phyloP scores from a whole-genome alignment of 2,888 invertebrate species.

The Amitus sp. region DNA sequence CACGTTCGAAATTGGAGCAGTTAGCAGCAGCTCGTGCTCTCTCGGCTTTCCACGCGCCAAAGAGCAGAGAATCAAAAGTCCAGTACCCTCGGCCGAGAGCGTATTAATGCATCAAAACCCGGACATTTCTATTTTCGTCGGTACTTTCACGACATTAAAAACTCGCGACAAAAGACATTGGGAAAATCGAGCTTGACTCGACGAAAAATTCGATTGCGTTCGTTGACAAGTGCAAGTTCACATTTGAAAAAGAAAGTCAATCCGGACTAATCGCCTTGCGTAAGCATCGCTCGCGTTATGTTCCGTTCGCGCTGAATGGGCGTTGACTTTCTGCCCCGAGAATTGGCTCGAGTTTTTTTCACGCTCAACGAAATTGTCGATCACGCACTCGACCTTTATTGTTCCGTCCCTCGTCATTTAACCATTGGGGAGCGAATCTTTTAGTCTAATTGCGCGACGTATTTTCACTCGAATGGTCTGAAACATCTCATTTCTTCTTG shows the following conservation, averaged over 20 bases:
- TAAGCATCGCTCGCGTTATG: too few species aligned
- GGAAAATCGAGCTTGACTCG: too few species aligned
- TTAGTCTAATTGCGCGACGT: background rate
- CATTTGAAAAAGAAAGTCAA: too few species aligned
- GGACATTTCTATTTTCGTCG: conserved; percentile 19
- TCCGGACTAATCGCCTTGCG: too few species aligned
- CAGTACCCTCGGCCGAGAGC: conserved; percentile 13
- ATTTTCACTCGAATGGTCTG: conserved; percentile 1
- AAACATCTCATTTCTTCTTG: too few species aligned
- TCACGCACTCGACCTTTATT: background rate
- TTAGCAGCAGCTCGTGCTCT: conserved; percentile 31
- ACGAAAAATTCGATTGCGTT: too few species aligned
- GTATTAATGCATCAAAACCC: conserved; percentile 26
- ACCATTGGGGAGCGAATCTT: background rate
- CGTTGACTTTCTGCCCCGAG: too few species aligned
- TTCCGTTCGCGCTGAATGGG: too few species aligned
- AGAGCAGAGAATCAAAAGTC: conserved; percentile 24
- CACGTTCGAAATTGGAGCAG: conserved; percentile 56
- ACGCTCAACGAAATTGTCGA: background rate
- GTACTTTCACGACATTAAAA: conserved; percentile 27
- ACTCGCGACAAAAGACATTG: background rate
- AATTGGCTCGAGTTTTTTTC: background rate
- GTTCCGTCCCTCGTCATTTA: background rate
- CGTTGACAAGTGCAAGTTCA: too few species aligned
- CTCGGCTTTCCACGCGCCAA: conserved; percentile 20